Evolutionary conservation across 2,797 vertebrate genomes (phyloP), one percentile per base, ranked within the genome.

Genomic region (Hydrophis major): DNA sequence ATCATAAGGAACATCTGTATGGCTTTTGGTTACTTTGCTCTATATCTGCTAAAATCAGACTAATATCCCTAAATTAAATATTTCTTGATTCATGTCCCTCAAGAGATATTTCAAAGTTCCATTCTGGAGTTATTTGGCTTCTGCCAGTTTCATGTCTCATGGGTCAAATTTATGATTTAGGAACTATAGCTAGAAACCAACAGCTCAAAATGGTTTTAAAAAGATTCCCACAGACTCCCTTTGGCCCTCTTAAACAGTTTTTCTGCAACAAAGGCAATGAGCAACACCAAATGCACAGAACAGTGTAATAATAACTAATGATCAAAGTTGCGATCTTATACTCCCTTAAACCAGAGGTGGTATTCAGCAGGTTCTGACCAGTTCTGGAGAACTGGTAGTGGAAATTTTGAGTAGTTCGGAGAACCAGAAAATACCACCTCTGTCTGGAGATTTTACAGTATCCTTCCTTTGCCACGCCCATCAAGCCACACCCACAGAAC

Each of bases 11-110:
- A 94, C 5, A 10, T 92, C 92, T 94, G 18, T 90, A 66, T 53
- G 16, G 87, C 27, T 22, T 88, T 89, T 61, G 60, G 55, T 56
- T 94, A 57, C 94, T 96, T 91, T 92, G 56, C 90, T 86, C 87
- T 57, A 6, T 92, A 63, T 92, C 92, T 92, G 47, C n/a, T 90
- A 89, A 93, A 93, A 93, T 95, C 88, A 61, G 88, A 90, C 63
- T 37, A 94, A 92, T 92, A 88, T 69, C 93, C 93, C 93, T 91
- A 92, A 92, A 93, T 95, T 90, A 92, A 93, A 94, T 95, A 87
- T 59, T 93, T 95, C 88, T 93, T 86, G 83, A 47, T 88, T 93
- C 93, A 95, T 92, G 93, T 95, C 91, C 50, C 28, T 32, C 91
- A 66, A 90, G 42, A 78, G 22, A 86, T 92, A 78, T 86, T 94